These are phyloP conservation scores for Percopsis transmontana DNA, from an alignment of 2,113 vertebrate species.

Conservation along the genomic window DNA sequence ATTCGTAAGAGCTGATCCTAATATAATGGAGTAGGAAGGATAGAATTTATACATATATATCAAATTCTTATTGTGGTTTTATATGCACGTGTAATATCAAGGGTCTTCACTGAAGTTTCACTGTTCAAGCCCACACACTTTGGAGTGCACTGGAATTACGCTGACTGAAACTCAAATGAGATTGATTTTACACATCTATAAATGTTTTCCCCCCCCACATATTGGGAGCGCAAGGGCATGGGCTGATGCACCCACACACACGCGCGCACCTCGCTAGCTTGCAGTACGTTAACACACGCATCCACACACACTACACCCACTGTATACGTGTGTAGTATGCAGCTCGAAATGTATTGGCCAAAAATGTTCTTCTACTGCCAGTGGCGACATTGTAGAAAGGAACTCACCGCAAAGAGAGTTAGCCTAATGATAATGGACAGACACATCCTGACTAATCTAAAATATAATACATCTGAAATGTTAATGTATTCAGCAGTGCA, in stretches of 20 bases:
- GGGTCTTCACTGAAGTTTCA: neutral
- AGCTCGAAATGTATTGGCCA: neutral
- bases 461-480: conserved; percentile 61
- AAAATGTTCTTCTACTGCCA: neutral
- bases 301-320: neutral
- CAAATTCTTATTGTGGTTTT: too few species aligned
- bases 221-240: conserved; percentile 9
- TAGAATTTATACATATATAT: too few species aligned
- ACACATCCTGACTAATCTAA: conserved; percentile 53
- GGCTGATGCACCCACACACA: neutral
- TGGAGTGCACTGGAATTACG: neutral
- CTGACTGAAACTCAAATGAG: conserved; percentile 32
- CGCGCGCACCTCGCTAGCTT: neutral
- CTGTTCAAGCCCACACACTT: conserved; percentile 6
- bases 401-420: conserved; percentile 21
- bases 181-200: conserved; percentile 28
- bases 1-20: too few species aligned
- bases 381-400: neutral
- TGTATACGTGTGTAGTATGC: too few species aligned
- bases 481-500: conserved; percentile 59
- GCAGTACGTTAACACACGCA: neutral
- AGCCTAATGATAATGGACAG: conserved; percentile 49
- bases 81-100: neutral
- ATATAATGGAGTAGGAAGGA: too few species aligned
- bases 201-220: neutral